Evolutionary conservation across 2,797 vertebrate genomes (phyloP), one percentile per base, ranked within the genome.

Genomic region (Nannoperca obscura): DNA sequence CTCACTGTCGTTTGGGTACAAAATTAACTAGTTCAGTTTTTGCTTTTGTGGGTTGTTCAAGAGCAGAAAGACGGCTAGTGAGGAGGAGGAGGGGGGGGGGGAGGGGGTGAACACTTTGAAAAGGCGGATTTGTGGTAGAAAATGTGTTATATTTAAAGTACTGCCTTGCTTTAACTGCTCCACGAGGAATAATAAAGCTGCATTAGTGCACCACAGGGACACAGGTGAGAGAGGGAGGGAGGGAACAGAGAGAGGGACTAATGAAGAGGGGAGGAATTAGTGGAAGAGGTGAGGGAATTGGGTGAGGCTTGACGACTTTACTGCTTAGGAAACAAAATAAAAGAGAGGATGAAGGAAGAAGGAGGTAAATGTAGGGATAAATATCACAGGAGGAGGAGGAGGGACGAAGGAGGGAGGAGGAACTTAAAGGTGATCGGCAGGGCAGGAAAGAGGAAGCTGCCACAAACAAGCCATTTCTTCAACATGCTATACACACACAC

Each of bases 101-200:
- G 47, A 44, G 8, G 2, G 22, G 44, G 24, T 17, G 27, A 60
- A 27, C 40, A 42, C n/a, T 68, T 2, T 5, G 47, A 61, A 73
- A 7, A 4, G 15, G 38, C 5, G 14, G 68, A 67, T 76, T 58
- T 47, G 60, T 71, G 30, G 36, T n/a, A 11, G 40, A 70, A 78
- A 76, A 59, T 27, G 46, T 62, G 59, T 57, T 42, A 36, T 46
- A 40, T 63, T 59, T 70, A 36, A 67, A 65, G 69, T 1, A 15
- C 3, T 32, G 50, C 13, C 27, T 69, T 3, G 20, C 46, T 77
- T 60, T 53, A 72, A 74, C 36, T 49, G 57, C 60, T 72, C 77
- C 73, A 2, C 7, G 0, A 74, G 78, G 71, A 81, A 58, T 40
- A 66, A 67, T 76, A 46, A 67, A 63, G 71, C 76, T 80, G 63